Evolutionary conservation across 2,888 invertebrate genomes (phyloP).

Genomic region (Ophonus ardosiacus): DNA sequence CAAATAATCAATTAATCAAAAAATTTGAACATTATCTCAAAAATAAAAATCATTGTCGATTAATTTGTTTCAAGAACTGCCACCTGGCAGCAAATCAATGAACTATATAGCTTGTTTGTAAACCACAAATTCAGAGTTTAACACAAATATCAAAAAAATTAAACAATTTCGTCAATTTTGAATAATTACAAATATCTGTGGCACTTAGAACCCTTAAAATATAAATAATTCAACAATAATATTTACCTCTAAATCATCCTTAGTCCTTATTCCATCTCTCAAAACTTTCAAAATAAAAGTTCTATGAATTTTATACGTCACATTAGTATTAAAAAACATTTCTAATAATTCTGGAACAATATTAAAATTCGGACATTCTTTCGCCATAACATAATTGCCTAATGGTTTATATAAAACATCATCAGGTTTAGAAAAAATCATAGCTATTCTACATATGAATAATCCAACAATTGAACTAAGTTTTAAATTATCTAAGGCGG

Average conservation of each 20-base stretch:
- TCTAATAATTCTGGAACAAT: slow-evolving; percentile 93
- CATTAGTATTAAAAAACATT: slow-evolving; percentile 88
- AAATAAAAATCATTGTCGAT: too few species aligned
- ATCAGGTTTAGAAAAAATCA: slow-evolving; percentile 85
- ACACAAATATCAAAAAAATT: too few species aligned
- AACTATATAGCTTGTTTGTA: too few species aligned
- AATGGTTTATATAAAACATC: slow-evolving; percentile 87
- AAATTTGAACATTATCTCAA: too few species aligned
- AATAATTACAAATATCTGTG: too few species aligned
- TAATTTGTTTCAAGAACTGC: too few species aligned
- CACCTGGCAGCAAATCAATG: too few species aligned
- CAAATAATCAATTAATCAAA: too few species aligned
- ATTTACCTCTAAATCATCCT: slow-evolving; percentile 83
- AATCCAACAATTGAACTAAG: slow-evolving; percentile 77
- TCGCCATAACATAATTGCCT: slow-evolving; percentile 86
- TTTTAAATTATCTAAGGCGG: slow-evolving; percentile 71
- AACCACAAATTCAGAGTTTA: too few species aligned
- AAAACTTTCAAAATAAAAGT: slow-evolving; percentile 89
- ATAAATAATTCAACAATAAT: background rate
- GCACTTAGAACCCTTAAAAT: background rate
- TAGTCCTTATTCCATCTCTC: slow-evolving; percentile 85
- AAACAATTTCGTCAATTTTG: too few species aligned
- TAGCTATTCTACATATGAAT: slow-evolving; percentile 84
- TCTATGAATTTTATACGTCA: slow-evolving; percentile 83
- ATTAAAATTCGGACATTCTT: slow-evolving; percentile 85